These are phyloP conservation scores for Tigriopus californicus DNA, from an alignment of 2,888 invertebrate species.

Conservation along the genomic window DNA sequence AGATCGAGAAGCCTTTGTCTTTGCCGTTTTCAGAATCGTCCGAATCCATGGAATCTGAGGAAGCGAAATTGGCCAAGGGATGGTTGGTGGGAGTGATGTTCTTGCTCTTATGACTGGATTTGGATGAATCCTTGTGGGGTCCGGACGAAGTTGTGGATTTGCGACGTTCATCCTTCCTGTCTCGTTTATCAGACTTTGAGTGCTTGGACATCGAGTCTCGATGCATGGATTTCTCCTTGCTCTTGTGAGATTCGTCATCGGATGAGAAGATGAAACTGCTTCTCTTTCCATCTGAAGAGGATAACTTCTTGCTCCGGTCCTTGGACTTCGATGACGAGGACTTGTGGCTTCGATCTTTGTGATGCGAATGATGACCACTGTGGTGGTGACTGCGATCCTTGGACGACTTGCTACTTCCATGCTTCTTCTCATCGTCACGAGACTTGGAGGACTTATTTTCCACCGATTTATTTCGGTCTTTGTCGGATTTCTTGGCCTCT, in stretches of 20 bases:
- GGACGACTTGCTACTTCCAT: constrained; percentile 21
- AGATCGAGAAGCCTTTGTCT: constrained; percentile 40
- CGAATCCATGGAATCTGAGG: constrained; percentile 9
- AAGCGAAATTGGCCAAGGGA: not conserved
- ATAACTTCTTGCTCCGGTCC: constrained; percentile 16
- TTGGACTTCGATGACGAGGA: constrained; percentile 15
- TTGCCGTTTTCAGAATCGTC: constrained; percentile 11
- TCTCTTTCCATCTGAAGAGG: constrained; percentile 14
- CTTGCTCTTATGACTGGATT: not conserved
- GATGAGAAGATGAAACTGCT: not conserved
- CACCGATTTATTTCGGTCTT: constrained; percentile 24
- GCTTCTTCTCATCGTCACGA: constrained; percentile 21
- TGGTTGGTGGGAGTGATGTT: not conserved
- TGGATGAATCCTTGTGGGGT: not conserved
- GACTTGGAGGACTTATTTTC: constrained; percentile 17
- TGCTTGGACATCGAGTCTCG: not conserved
- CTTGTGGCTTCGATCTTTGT: constrained; percentile 4
- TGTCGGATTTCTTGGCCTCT: constrained; percentile 23
- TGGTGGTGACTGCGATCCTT: constrained; percentile 17
- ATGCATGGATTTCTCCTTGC: constrained; percentile 26
- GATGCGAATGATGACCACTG: constrained; percentile 10
- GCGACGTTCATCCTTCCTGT: not conserved
- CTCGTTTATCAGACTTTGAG: not conserved
- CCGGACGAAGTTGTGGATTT: not conserved
- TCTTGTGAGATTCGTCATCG: constrained; percentile 22